phyloP scores from a whole-genome alignment of 2,797 vertebrate genomes.

The Crenichthys baileyi region DNA sequence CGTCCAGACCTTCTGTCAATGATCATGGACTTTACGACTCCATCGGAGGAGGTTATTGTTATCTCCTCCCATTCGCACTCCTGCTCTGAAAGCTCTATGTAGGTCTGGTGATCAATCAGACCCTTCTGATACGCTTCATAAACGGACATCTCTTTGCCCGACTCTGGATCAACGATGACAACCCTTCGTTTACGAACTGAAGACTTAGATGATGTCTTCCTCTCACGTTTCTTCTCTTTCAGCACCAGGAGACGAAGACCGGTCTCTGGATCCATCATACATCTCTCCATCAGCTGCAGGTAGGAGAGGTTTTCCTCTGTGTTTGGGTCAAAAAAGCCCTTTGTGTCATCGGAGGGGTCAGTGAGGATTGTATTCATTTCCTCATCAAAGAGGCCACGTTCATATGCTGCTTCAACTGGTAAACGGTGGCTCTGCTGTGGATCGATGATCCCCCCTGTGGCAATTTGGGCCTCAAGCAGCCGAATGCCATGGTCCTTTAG shows the following conservation, averaged over 20 bases:
- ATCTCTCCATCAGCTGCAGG: constrained; percentile 93
- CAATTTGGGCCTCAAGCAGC: constrained; percentile 95
- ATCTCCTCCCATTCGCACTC: constrained; percentile 99
- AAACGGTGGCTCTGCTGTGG: constrained; percentile 94
- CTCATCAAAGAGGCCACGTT: constrained; percentile 94
- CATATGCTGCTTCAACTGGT: constrained; percentile 93
- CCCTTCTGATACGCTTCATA: constrained; percentile 97
- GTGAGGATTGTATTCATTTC: constrained; percentile 96
- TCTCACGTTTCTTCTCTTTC: constrained; percentile 95
- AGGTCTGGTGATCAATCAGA: constrained; percentile 98
- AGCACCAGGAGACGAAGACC: constrained; percentile 90
- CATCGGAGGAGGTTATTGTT: constrained; percentile 95
- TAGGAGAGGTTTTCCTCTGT: constrained; percentile 98
- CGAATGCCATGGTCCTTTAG: constrained; percentile 97
- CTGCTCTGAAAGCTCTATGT: constrained; percentile 94
- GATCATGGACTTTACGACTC: constrained; percentile 96
- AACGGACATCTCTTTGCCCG: constrained; percentile 98
- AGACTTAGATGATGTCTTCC: constrained; percentile 97
- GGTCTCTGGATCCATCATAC: constrained; percentile 89
- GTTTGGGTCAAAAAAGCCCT: constrained; percentile 99
- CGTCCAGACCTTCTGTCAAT: constrained; percentile 93
- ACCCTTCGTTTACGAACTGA: constrained; percentile 97
- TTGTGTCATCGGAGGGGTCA: constrained; percentile 95
- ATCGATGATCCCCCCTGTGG: constrained; percentile 96
- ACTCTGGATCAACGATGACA: constrained; percentile 97